Evolutionary conservation across 2,797 vertebrate genomes (phyloP), one percentile per base, ranked within the genome.

Genomic region (Danio tinwini): DNA sequence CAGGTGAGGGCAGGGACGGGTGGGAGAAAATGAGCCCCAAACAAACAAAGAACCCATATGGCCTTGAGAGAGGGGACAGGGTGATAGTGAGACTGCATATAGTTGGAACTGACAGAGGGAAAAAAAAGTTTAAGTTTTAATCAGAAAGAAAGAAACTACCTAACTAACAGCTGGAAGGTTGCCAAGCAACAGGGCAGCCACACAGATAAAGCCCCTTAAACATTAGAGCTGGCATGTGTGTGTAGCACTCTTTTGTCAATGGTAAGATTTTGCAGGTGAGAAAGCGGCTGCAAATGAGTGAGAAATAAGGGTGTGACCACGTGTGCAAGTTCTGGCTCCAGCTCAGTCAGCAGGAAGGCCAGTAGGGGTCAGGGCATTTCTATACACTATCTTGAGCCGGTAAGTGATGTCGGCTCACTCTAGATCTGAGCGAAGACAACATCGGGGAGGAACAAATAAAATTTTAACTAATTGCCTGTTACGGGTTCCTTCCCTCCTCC

Each of bases 121-220:
- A 62, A 37, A n/a, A 1, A 11, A 9, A 16, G 8, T 59, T 61
- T 52, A 19, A 77, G 56, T 58, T 77, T 78, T 75, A 62, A 71
- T 52, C 56, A 71, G 4, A 62, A 53, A 44, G 82, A 90, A 85
- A 85, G 89, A 86, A 93, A 90, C 90, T 88, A 90, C 86, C 29
- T 29, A 3, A 29, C 87, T 90, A 91, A 91, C 89, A 91, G 89
- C 87, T 86, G 85, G 81, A 88, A 84, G 78, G 93, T 94, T 93
- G 92, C 93, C 89, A 93, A 90, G 93, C 92, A 93, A 94, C 92
- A 82, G 87, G 77, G 87, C 85, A 87, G 87, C 82, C 84, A 77
- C 39, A 63, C n/a, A 29, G n/a, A 68, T 68, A 50, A 63, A 67
- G 21, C 19, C 85, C 85, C 85, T 79, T 78, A 61, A 45, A 63